Conservation (phyloP, 2,113 vertebrate genomes). For the Phalacrocorax pelagicus region DNA sequence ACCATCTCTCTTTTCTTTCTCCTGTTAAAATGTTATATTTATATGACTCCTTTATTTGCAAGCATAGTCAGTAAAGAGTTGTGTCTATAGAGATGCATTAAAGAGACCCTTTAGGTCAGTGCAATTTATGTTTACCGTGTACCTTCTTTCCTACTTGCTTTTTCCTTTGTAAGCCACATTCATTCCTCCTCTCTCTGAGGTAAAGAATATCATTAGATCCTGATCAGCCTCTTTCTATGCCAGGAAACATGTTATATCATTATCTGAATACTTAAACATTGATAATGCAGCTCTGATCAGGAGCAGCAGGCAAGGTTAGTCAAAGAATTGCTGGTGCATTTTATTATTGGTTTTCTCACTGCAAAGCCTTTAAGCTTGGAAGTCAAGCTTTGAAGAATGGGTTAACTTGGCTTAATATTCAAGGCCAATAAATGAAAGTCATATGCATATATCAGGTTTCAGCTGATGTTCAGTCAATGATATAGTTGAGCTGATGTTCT, state of each 20-base stretch:
- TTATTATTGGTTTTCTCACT: neutral
- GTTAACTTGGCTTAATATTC: neutral
- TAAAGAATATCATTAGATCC: neutral
- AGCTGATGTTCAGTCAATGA: neutral
- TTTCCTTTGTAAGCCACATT: fast-evolving
- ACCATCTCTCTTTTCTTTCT: neutral
- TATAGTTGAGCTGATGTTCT: neutral
- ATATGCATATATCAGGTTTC: neutral
- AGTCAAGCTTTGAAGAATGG: neutral
- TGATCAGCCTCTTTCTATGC: neutral
- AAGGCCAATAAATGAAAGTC: neutral
- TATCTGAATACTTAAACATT: neutral
- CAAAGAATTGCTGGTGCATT: neutral
- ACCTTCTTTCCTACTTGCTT: neutral
- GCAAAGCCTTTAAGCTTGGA: neutral
- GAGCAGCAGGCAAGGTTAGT: neutral
- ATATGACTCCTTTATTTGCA: neutral
- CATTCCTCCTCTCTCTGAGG: neutral
- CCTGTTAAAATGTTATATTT: neutral
- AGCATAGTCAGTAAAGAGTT: neutral
- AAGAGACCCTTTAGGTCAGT: neutral
- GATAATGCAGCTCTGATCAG: neutral
- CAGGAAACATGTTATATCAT: neutral
- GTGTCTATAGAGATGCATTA: neutral
- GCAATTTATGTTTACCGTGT: neutral